Evolutionary conservation across 2,888 invertebrate species (phyloP).

Genomic region (Rhodophaea formosa): DNA sequence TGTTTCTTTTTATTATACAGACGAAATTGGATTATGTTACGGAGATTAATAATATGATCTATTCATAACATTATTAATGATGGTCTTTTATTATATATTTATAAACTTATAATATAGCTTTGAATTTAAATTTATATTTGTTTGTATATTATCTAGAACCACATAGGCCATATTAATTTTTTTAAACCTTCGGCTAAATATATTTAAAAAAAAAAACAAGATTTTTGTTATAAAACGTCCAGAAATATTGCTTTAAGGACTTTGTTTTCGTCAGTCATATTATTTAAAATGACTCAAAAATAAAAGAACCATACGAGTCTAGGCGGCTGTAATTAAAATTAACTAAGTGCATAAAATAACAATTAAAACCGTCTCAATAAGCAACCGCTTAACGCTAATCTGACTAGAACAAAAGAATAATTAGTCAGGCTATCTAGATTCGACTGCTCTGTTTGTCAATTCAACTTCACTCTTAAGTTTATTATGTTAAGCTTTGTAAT

Average conservation of each 20-base stretch:
- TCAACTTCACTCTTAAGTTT: neutral
- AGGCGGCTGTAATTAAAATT: slow-evolving; percentile 23
- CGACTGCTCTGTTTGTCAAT: slow-evolving; percentile 9
- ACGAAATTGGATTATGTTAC: slow-evolving; percentile 62
- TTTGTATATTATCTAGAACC: too few species aligned
- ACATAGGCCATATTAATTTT: too few species aligned
- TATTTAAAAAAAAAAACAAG: too few species aligned
- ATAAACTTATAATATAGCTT: too few species aligned
- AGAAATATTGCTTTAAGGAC: too few species aligned
- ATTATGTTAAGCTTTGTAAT: neutral
- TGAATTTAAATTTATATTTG: too few species aligned
- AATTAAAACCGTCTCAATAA: slow-evolving; percentile 1
- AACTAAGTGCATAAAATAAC: slow-evolving; percentile 33
- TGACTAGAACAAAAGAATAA: slow-evolving; percentile 36
- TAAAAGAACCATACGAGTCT: neutral
- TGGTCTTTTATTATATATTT: too few species aligned
- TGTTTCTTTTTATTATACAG: slow-evolving; percentile 34
- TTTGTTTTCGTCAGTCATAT: too few species aligned
- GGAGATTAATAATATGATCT: slow-evolving; percentile 36
- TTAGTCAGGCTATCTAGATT: slow-evolving; percentile 29
- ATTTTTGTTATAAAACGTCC: too few species aligned
- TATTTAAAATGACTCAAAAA: neutral
- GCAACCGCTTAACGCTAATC: slow-evolving; percentile 21
- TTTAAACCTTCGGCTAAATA: too few species aligned
- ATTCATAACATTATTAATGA: neutral